phyloP scores from a whole-genome alignment of 2,888 invertebrate species.

The Hemistola chrysoprasaria region DNA sequence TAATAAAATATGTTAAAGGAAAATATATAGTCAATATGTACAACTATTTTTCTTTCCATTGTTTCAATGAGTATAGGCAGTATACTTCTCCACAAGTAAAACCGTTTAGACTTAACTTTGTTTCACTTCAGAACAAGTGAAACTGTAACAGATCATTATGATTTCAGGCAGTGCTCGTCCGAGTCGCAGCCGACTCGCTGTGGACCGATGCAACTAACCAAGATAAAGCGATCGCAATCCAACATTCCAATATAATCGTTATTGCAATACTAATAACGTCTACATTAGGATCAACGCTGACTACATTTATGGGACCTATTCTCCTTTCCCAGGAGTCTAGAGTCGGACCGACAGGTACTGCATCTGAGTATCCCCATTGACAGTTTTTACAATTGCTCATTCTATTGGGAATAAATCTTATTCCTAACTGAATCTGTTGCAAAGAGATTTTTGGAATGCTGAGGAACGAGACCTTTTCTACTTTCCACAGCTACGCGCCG shows the following conservation, averaged over 20 bases:
- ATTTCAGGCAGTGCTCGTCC: constrained; percentile 73
- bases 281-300: constrained; percentile 64
- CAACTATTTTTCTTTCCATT: too few relatives aligned
- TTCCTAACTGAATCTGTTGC: background rate
- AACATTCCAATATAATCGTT: constrained; percentile 74
- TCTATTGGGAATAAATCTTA: constrained; percentile 2
- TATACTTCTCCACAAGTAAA: too few relatives aligned
- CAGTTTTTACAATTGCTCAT: constrained; percentile 11
- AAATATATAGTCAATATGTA: too few relatives aligned
- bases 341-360: constrained; percentile 64
- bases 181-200: constrained; percentile 68
- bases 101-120: too few relatives aligned
- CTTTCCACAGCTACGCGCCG: too few relatives aligned
- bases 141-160: constrained; percentile 13
- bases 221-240: constrained; percentile 59
- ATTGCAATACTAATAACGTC: constrained; percentile 70
- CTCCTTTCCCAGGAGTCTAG: constrained; percentile 63
- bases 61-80: too few relatives aligned
- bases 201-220: constrained; percentile 55
- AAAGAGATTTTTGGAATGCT: too few relatives aligned
- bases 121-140: constrained; percentile 1
- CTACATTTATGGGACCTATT: constrained; percentile 66
- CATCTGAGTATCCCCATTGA: background rate
- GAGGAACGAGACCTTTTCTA: too few relatives aligned
- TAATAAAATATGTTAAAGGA: too few relatives aligned